Evolutionary conservation across 2,797 vertebrate species (phyloP), one percentile per base, ranked within the genome.

Genomic region (Heliangelus exortis): DNA sequence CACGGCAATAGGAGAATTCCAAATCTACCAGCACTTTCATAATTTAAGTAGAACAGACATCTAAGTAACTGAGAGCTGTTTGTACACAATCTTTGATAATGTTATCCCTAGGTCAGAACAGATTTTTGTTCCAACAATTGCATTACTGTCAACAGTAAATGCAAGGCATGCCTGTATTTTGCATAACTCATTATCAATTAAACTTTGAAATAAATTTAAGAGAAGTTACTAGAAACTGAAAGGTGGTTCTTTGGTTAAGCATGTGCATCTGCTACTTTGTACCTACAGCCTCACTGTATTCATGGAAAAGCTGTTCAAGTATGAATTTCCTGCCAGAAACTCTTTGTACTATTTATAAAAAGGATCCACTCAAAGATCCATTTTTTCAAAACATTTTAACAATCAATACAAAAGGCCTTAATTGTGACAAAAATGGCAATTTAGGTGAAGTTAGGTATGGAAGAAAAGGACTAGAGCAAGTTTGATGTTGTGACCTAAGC

Each of bases 221-320:
- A 54, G 34, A 80, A 82, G 31, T 73, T 85, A 66, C 41, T 36
- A 84, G 77, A 88, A 93, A 83, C 25, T 26, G 55, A 73, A 85
- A 53, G 26, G 43, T 58, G 18, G 34, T 76, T 96, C 93, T 94
- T 93, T 95, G 93, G 92, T 94, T 72, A 88, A 95, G 39, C 71
- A 58, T 31, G 10, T 48, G 21, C 23, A 75, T 84, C 67, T 87
- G 89, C 94, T 95, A 91, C 96, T 89, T 57, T 29, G 20, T 85
- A 96, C 13, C 62, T 54, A 81, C 66, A 76, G 50, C 73, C 76
- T 87, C 79, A 66, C 0, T 28, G 7, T 26, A 55, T 51, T 41
- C 73, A 39, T 67, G 62, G 62, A 87, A 94, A 93, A 94, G 57
- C 53, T 74, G 53, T 57, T 92, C 31, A 65, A 90, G 39, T 73